Conservation (phyloP, 2,113 vertebrate genomes). For the Scartelaos histophorus region DNA sequence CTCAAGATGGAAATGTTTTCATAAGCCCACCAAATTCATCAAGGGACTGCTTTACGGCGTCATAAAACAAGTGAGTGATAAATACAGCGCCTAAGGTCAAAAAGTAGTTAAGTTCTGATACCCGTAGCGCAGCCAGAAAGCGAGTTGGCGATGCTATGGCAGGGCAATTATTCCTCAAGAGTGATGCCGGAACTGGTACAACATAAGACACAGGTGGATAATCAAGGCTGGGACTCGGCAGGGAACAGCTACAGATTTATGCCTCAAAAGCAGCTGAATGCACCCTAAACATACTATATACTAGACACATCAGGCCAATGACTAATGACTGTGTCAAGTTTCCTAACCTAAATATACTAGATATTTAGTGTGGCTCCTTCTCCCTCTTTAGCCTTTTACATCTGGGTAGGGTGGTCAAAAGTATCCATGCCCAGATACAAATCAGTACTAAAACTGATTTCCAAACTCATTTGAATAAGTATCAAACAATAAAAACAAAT, state of each 20-base stretch:
- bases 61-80: slow-evolving; percentile 69
- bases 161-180: slow-evolving; percentile 38
- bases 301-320: not conserved
- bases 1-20: slow-evolving; percentile 70
- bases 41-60: slow-evolving; percentile 64
- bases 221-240: slow-evolving; percentile 20
- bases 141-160: slow-evolving; percentile 22
- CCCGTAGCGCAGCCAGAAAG: slow-evolving; percentile 22
- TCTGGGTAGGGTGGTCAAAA: not conserved
- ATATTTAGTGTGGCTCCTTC: not conserved
- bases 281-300: not conserved
- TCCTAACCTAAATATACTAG: not conserved
- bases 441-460: not conserved
- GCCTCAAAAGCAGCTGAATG: not conserved
- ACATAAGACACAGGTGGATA: slow-evolving; percentile 13
- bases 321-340: not conserved
- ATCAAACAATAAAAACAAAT: not conserved
- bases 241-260: slow-evolving; percentile 1
- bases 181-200: slow-evolving; percentile 36
- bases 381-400: not conserved
- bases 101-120: slow-evolving; percentile 54
- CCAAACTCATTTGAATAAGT: not conserved
- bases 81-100: slow-evolving; percentile 64
- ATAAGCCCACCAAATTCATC: slow-evolving; percentile 74
- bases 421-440: not conserved